Percentiles rank a stretch among this genome's conserved stretches.
Evolutionary conservation across 2,113 vertebrate species (phyloP).

Genomic region (Numida meleagris): DNA sequence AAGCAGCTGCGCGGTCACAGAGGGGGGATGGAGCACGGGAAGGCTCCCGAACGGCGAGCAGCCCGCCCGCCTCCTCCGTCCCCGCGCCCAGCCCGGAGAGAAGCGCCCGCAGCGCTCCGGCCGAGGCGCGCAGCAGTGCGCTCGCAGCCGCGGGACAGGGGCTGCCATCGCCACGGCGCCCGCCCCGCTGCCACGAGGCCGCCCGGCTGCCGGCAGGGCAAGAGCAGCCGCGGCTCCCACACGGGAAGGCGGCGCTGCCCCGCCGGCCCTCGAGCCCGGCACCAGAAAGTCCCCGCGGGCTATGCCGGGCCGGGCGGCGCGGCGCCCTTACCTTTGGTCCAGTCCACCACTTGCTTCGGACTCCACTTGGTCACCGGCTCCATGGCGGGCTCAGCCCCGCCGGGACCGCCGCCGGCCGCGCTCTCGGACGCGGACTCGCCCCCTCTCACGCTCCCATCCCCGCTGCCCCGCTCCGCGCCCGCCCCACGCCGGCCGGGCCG

Average conservation of each 20-base stretch:
- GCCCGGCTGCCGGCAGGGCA: not conserved
- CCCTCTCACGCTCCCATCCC: slow-evolving; percentile 43
- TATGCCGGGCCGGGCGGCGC: not conserved
- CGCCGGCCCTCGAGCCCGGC: not conserved
- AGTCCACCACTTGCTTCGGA: slow-evolving; percentile 82
- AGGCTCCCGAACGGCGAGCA: not conserved
- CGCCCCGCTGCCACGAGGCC: not conserved
- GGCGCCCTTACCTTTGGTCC: slow-evolving; percentile 75
- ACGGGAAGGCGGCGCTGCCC: not conserved
- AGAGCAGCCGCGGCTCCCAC: not conserved
- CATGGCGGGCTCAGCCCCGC: slow-evolving; percentile 51
- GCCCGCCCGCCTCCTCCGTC: too few species aligned
- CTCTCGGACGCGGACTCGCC: not conserved
- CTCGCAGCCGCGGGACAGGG: not conserved
- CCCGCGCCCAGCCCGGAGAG: fast-evolving
- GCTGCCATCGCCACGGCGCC: not conserved
- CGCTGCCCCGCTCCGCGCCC: not conserved
- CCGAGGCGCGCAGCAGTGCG: not conserved
- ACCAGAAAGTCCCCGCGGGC: not conserved
- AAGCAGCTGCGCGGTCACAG: not conserved
- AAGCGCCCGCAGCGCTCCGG: not conserved
- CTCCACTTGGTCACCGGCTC: slow-evolving; percentile 82
- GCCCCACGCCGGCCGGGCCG: not conserved
- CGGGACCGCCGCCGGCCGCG: not conserved
- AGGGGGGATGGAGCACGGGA: not conserved